A percentile compares a stretch with the other conserved stretches of the same genome.
These are phyloP conservation scores for Achatina immaculata DNA, from an alignment of 1,140 invertebrate species.

Conservation along the genomic window DNA sequence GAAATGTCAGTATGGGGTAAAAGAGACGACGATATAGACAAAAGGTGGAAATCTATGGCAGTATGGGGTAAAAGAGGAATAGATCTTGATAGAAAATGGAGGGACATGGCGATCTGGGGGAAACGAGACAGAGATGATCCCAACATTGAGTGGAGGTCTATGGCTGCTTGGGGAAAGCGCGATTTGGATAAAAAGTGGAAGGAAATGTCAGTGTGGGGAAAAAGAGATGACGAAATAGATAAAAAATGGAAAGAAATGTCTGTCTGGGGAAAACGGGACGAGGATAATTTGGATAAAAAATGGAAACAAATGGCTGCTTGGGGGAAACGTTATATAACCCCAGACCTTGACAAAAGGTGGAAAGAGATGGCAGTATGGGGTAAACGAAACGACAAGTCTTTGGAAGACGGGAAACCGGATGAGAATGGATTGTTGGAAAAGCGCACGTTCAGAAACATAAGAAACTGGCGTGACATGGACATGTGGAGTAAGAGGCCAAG, in stretches of 20 bases:
- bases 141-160: neutral
- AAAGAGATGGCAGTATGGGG: constrained; percentile 10
- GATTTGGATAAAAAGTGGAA: constrained; percentile 13
- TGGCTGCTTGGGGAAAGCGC: neutral
- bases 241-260: constrained; percentile 18
- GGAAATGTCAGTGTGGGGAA: constrained; percentile 16
- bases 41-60: constrained; percentile 10
- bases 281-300: neutral
- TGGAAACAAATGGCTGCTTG: constrained; percentile 27
- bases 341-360: constrained; percentile 14
- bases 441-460: neutral
- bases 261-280: constrained; percentile 15
- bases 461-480: constrained; percentile 24
- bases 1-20: constrained; percentile 18
- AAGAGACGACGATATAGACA: neutral
- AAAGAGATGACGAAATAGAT: neutral
- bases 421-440: neutral
- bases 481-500: constrained; percentile 25
- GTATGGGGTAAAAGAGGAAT: neutral
- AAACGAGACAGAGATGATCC: neutral
- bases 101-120: constrained; percentile 6
- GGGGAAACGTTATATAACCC: neutral
- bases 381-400: neutral
- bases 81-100: constrained; percentile 1
- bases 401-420: neutral